Percentiles rank a stretch among this genome's conserved stretches.
phyloP scores from a whole-genome alignment of 2,113 vertebrate genomes.

The Choloepus hoffmanni region DNA sequence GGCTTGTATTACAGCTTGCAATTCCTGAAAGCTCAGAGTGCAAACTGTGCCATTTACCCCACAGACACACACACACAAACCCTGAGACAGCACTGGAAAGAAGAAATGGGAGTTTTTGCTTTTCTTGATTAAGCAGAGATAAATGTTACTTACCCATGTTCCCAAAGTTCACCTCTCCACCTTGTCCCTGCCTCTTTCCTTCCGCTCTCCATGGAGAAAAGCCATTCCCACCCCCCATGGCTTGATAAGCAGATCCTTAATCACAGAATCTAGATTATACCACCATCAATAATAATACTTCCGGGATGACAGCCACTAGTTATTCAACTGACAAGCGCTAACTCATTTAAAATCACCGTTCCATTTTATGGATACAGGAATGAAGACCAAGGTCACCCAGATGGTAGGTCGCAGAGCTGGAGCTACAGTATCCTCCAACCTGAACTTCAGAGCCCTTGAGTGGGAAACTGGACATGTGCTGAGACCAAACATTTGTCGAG shows the following conservation, averaged over 20 bases:
- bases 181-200: neutral
- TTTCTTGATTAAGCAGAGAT: neutral
- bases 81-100: neutral
- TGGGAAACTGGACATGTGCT: too few relatives aligned
- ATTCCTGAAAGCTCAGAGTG: neutral
- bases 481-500: neutral
- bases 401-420: neutral
- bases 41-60: neutral
- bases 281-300: neutral
- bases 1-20: neutral
- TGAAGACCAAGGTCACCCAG: neutral
- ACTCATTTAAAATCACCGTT: neutral
- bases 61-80: neutral
- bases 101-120: slow-evolving; percentile 2
- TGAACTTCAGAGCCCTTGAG: neutral
- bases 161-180: neutral
- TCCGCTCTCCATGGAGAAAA: neutral
- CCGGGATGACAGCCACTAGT: neutral
- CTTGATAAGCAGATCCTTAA: neutral
- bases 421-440: too few relatives aligned
- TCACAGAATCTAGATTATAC: neutral
- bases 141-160: neutral
- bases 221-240: neutral
- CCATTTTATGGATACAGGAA: neutral
- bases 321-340: neutral